These are phyloP conservation scores for Bufo bufo DNA, from an alignment of 2,113 vertebrate species.

Conservation along the genomic window DNA sequence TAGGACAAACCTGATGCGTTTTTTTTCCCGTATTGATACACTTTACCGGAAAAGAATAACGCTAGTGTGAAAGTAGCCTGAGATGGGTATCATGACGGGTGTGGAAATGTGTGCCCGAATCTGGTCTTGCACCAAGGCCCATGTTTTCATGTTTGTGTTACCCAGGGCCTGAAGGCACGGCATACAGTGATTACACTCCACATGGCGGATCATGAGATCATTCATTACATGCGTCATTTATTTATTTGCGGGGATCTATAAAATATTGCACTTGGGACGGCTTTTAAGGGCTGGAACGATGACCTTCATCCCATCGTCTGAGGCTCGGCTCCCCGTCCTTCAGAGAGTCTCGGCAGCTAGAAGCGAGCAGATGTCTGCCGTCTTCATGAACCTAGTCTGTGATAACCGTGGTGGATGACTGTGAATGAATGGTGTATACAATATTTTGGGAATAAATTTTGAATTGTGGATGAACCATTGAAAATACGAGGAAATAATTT, in stretches of 20 bases:
- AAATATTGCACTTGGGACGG: not conserved
- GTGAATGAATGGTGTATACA: not conserved
- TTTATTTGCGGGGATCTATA: not conserved
- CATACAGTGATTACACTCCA: not conserved
- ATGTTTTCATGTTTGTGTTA: not conserved
- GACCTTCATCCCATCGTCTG: not conserved
- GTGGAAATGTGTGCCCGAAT: not conserved
- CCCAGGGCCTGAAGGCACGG: not conserved
- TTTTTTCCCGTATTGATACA: too few relatives aligned
- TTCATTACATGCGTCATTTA: not conserved
- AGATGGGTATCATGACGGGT: not conserved
- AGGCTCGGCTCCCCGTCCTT: not conserved
- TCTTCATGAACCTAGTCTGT: not conserved
- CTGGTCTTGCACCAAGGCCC: not conserved
- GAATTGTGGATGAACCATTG: not conserved
- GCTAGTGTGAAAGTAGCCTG: too few relatives aligned
- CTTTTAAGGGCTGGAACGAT: not conserved
- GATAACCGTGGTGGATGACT: not conserved
- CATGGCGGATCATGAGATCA: not conserved
- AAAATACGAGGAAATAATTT: not conserved
- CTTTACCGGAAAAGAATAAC: too few relatives aligned
- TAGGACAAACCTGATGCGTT: too few relatives aligned
- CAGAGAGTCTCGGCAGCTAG: slow-evolving; percentile 2
- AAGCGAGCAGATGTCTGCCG: not conserved
- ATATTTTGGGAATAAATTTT: not conserved